Conservation (phyloP, 1,140 invertebrate genomes). For the Goniozus legneri region DNA sequence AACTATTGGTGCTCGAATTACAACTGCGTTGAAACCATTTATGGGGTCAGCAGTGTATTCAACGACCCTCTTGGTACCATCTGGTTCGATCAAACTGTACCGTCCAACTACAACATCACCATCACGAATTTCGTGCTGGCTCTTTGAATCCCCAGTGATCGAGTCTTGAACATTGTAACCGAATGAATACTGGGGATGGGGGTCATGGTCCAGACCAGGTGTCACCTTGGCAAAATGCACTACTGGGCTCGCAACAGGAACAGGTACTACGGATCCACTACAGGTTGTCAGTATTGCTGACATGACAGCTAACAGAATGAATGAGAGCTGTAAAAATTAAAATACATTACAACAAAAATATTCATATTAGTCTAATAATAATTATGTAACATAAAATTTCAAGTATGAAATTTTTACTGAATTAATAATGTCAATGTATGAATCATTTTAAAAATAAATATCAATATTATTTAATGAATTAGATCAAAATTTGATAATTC, state of each 20-base stretch:
- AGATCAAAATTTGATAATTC: conserved; percentile 8
- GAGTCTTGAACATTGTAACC: conserved; percentile 63
- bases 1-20: conserved; percentile 42
- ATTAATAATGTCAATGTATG: not conserved
- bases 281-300: conserved; percentile 18
- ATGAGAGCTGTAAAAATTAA: conserved; percentile 23
- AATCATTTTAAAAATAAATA: not conserved
- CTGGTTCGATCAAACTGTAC: conserved; percentile 50
- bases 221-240: conserved; percentile 9
- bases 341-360: not conserved
- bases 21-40: conserved; percentile 53
- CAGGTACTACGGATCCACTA: conserved; percentile 24
- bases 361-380: not conserved
- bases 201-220: conserved; percentile 39
- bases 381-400: not conserved
- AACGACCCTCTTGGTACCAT: conserved; percentile 48
- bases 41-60: conserved; percentile 48
- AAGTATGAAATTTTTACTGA: not conserved
- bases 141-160: conserved; percentile 66
- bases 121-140: conserved; percentile 62
- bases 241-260: conserved; percentile 16
- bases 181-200: conserved; percentile 62
- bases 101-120: conserved; percentile 57
- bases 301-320: conserved; percentile 22
- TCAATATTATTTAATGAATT: not conserved